Base-by-base conservation (phyloP, 2,113 vertebrate genomes). In the Trogon surrucura region DNA sequence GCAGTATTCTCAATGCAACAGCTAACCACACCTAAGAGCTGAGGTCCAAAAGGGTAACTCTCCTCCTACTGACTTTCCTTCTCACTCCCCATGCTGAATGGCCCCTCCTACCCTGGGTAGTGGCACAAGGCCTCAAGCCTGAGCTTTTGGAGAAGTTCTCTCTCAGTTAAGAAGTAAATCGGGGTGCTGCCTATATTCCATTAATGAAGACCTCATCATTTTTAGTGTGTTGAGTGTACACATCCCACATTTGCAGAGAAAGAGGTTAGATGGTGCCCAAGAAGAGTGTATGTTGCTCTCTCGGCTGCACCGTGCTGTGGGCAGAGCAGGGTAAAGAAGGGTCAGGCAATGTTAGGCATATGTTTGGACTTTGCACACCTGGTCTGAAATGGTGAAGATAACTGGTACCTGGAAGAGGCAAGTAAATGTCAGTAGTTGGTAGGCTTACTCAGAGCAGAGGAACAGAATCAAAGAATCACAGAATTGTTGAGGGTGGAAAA, bases 251-350 rank as follows among this genome's bases (percentile, higher is more conserved):
- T 44, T 74, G 56, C 13, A 58, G 44, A 51, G 26, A 60, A 58
- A 62, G 1, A 2, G 47, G 47, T 74, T 26, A 85, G 64, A 67
- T 0, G 2, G 70, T 62, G 70, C 29, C 61, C 36, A 72, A 53
- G 50, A 32, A 80, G 29, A 82, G 10, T 0, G 0, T 10, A 64
- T 0, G 12, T 23, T 0, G 2, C 50, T 45, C 30, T 72, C 29
- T 36, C 56, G 57, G 69, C 65, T 56, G 57, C 32, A 60, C 41
- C 45, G 83, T 0, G 0, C 8, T 20, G n/a, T 9, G 6, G 29
- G 29, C 4, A 9, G 61, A 78, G 48, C 47, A 51, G 32, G 38
- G 61, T 34, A 50, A 84, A 89, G 62, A 73, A 57, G 27, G 18
- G 22, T 32, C 66, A 79, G 74, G 45, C 21, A 54, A 8, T 2